Evolutionary conservation across 2,888 invertebrate genomes (phyloP).

Genomic region (Creontiades dilutus): DNA sequence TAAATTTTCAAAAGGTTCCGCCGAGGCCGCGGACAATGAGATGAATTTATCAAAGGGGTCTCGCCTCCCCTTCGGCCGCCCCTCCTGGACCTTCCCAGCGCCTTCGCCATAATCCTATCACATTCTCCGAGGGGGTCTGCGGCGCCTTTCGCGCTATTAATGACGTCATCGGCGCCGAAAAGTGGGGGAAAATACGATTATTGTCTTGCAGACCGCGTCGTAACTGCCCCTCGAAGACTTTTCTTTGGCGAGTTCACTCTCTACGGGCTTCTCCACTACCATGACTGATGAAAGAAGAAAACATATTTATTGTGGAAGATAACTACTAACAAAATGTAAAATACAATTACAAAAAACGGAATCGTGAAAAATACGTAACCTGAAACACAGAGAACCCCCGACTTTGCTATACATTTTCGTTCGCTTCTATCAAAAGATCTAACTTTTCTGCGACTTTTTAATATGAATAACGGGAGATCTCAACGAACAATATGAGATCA

Average conservation of each 20-base stretch:
- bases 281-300: too few species aligned
- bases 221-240: background rate
- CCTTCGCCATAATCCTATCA: background rate
- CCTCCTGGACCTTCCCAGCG: background rate
- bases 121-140: background rate
- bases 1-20: background rate
- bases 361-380: too few species aligned
- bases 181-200: background rate
- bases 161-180: background rate
- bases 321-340: too few species aligned
- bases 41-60: conserved; percentile 40
- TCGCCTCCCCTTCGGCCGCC: background rate
- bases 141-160: background rate
- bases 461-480: too few species aligned
- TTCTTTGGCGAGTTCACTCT: background rate
- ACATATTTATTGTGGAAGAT: too few species aligned
- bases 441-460: too few species aligned
- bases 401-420: too few species aligned
- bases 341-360: too few species aligned
- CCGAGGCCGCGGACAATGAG: conserved; percentile 4
- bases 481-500: too few species aligned
- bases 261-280: background rate
- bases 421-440: too few species aligned
- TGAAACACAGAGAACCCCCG: too few species aligned
- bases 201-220: background rate